These are phyloP conservation scores for Cantharis flavilabris DNA, from an alignment of 2,888 invertebrate species.

Conservation along the genomic window DNA sequence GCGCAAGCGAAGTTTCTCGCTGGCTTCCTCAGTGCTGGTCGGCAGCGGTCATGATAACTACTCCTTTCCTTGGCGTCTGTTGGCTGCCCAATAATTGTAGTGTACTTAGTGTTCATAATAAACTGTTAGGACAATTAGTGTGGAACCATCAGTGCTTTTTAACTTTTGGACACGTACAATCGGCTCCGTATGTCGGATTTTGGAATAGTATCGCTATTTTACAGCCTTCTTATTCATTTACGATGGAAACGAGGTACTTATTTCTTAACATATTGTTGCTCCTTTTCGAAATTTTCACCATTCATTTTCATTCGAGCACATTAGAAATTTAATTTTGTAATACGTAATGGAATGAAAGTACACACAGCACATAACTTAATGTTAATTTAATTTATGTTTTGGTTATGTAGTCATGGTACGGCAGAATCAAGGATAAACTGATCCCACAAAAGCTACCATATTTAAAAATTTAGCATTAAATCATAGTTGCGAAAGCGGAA, in stretches of 20 bases:
- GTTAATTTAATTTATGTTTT: background rate
- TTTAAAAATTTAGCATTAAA: background rate
- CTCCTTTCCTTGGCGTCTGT: constrained; percentile 57
- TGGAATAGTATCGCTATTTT: constrained; percentile 52
- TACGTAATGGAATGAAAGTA: background rate
- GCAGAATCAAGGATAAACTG: background rate
- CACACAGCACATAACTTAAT: background rate
- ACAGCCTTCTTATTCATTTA: constrained; percentile 46
- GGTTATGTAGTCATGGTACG: background rate
- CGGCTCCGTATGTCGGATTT: constrained; percentile 54
- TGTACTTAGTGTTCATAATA: constrained; percentile 40
- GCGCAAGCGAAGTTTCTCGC: constrained; percentile 46
- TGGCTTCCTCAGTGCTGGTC: constrained; percentile 56
- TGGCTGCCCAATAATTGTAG: constrained; percentile 49
- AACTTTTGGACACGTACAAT: constrained; percentile 47
- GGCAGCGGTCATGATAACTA: constrained; percentile 59
- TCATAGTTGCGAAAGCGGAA: background rate
- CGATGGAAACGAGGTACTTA: constrained; percentile 53
- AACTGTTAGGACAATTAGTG: constrained; percentile 48
- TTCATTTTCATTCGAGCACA: background rate
- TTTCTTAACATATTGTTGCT: background rate
- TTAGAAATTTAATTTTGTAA: background rate
- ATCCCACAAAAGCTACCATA: background rate
- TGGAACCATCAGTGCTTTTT: constrained; percentile 52
- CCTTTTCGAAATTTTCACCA: background rate